phyloP scores from a whole-genome alignment of 2,888 invertebrate species.

The Nemotelus nigrinus region DNA sequence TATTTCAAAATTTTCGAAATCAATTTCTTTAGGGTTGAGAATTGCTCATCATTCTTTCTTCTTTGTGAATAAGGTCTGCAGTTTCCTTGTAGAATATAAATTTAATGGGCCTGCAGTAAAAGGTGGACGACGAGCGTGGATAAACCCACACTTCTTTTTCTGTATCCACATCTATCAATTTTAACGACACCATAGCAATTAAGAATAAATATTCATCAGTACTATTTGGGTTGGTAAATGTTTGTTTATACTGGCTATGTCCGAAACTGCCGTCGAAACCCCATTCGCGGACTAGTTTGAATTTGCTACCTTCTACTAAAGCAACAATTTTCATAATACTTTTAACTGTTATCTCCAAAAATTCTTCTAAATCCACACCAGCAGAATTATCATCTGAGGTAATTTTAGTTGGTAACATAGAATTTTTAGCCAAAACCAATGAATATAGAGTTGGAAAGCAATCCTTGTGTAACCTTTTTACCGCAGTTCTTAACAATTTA shows the following conservation, averaged over 20 bases:
- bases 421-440: constrained; percentile 1
- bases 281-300: not conserved
- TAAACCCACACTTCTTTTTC: not conserved
- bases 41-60: not conserved
- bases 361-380: constrained; percentile 3
- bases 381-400: constrained; percentile 11
- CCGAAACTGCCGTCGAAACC: not conserved
- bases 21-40: not conserved
- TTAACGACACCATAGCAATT: not conserved
- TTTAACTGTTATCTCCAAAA: not conserved
- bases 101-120: constrained; percentile 3
- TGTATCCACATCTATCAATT: not conserved
- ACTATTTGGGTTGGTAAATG: not conserved
- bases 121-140: constrained; percentile 3
- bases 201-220: not conserved
- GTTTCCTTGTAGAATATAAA: constrained; percentile 9
- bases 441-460: constrained; percentile 10
- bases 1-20: no score
- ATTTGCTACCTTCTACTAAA: not conserved
- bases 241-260: not conserved
- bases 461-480: constrained; percentile 1
- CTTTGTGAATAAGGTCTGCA: not conserved
- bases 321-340: constrained; percentile 2
- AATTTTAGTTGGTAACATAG: not conserved
- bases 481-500: constrained; percentile 9